Conservation (phyloP, 2,888 invertebrate species). For the Ochropleura plecta region DNA sequence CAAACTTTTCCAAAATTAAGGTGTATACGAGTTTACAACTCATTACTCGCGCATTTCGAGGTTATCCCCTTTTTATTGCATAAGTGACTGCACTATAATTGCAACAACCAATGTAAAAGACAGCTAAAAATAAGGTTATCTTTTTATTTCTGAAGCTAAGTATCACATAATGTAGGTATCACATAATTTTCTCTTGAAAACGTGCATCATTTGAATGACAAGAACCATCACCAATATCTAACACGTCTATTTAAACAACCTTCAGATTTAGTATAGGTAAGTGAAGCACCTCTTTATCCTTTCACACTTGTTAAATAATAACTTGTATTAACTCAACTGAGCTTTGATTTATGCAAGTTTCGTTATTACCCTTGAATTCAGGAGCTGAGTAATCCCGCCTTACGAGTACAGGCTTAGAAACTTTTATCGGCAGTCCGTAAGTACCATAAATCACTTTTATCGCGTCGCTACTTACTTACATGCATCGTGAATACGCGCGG, state of each 20-base stretch:
- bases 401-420: conserved; percentile 55
- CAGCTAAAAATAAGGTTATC: too few species aligned
- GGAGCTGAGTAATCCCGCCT: conserved; percentile 52
- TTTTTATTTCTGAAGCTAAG: too few species aligned
- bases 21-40: too few species aligned
- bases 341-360: conserved; percentile 63
- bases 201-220: neutral
- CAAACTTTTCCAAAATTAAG: too few species aligned
- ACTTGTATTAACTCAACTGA: conserved; percentile 47
- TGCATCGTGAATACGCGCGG: conserved; percentile 48
- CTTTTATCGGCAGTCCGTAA: conserved; percentile 61
- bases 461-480: conserved; percentile 62
- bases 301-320: conserved; percentile 42
- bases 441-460: conserved; percentile 75
- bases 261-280: neutral
- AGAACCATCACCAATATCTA: neutral
- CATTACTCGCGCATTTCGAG: too few species aligned
- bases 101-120: too few species aligned
- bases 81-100: too few species aligned
- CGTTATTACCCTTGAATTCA: conserved; percentile 69
- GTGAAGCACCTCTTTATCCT: conserved; percentile 15
- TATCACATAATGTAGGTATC: neutral
- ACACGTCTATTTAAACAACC: neutral
- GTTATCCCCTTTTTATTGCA: too few species aligned
- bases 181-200: neutral